These are phyloP conservation scores for Seira sanloemensis DNA, from an alignment of 2,888 invertebrate species.

Conservation along the genomic window DNA sequence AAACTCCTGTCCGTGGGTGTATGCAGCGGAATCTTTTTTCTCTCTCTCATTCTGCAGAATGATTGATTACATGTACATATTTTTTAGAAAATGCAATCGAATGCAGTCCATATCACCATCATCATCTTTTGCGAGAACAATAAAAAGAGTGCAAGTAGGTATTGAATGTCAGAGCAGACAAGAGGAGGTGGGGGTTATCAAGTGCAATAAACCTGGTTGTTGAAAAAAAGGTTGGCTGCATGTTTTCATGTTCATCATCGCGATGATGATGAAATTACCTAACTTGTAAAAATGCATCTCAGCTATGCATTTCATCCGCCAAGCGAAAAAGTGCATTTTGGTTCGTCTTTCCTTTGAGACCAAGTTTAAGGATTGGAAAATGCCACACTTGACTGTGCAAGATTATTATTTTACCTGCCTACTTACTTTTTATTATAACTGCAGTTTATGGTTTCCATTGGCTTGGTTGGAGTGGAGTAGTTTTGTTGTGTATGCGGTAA, in stretches of 20 bases:
- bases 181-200: constrained; percentile 37
- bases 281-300: not conserved
- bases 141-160: constrained; percentile 12
- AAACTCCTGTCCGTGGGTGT: too few species aligned
- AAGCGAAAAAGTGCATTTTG: not conserved
- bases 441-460: not conserved
- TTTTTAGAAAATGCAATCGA: not conserved
- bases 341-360: not conserved
- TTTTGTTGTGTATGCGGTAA: not conserved
- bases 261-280: not conserved
- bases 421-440: not conserved
- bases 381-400: constrained; percentile 1
- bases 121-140: constrained; percentile 1
- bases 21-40: too few species aligned
- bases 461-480: not conserved
- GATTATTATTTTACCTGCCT: not conserved
- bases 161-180: constrained; percentile 35
- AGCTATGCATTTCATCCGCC: not conserved
- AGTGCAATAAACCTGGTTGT: constrained; percentile 59
- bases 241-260: not conserved
- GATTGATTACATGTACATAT: not conserved
- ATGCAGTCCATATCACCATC: not conserved
- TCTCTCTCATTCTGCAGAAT: too few species aligned
- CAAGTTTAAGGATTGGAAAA: not conserved
- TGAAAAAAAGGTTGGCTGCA: constrained; percentile 48